Conservation (phyloP, 2,888 invertebrate species). For the Ephialtes manifestator region DNA sequence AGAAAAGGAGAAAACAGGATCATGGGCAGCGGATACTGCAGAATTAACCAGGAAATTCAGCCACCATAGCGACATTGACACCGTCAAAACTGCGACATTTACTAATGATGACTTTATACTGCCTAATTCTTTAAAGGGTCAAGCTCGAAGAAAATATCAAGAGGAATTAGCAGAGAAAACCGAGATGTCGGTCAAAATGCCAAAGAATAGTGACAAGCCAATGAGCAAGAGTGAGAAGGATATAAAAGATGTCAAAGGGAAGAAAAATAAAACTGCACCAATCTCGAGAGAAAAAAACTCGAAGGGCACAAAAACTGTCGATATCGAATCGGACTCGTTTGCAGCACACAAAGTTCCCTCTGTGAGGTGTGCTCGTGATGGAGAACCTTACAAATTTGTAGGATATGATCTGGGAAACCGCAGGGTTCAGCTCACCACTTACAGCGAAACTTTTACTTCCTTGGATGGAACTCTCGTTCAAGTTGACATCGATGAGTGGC, state of each 20-base stretch:
- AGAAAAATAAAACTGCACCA: slow-evolving; percentile 42
- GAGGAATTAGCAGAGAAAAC: slow-evolving; percentile 10
- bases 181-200: background rate
- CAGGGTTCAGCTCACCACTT: slow-evolving; percentile 76
- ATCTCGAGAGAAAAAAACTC: slow-evolving; percentile 30
- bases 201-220: slow-evolving; percentile 33
- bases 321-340: slow-evolving; percentile 67
- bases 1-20: slow-evolving; percentile 35
- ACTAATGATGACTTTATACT: slow-evolving; percentile 77
- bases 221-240: slow-evolving; percentile 29
- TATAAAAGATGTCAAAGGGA: slow-evolving; percentile 16
- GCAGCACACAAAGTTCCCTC: slow-evolving; percentile 60
- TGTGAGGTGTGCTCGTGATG: slow-evolving; percentile 57
- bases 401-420: slow-evolving; percentile 81
- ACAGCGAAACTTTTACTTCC: slow-evolving; percentile 74
- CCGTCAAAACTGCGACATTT: slow-evolving; percentile 44
- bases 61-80: slow-evolving; percentile 50
- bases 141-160: slow-evolving; percentile 15
- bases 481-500: slow-evolving; percentile 77
- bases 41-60: slow-evolving; percentile 63
- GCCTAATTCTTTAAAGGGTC: slow-evolving; percentile 78
- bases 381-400: slow-evolving; percentile 74
- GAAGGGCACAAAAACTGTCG: slow-evolving; percentile 36
- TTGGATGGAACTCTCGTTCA: slow-evolving; percentile 77
- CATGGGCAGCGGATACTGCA: slow-evolving; percentile 37